A percentile compares a stretch with the other conserved stretches of the same genome.
Evolutionary conservation across 2,888 invertebrate species (phyloP).

Genomic region (Drepanosiphum platanoidis): DNA sequence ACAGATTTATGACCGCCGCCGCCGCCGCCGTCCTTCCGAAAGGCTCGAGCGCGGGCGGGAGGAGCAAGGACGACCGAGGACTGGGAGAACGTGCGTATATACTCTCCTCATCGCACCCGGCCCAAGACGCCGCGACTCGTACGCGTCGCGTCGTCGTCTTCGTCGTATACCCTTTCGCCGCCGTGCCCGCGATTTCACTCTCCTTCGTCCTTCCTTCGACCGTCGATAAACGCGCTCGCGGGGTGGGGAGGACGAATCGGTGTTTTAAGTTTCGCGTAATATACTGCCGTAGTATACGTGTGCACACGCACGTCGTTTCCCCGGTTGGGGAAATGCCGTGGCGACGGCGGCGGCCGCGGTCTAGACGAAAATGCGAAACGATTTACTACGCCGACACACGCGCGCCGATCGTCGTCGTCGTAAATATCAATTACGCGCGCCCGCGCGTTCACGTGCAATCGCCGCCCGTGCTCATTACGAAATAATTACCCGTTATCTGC

Average conservation of each 20-base stretch:
- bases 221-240: neutral
- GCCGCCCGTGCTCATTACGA: conserved; percentile 8
- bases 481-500: conserved; percentile 37
- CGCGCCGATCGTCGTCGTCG: neutral
- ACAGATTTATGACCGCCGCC: conserved; percentile 54
- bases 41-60: neutral
- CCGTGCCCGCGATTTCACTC: neutral
- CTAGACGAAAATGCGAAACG: conserved; percentile 22
- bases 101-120: neutral
- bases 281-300: neutral
- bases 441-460: neutral
- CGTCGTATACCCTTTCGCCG: neutral
- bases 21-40: conserved; percentile 26
- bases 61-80: neutral
- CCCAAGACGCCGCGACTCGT: neutral
- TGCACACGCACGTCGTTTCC: neutral
- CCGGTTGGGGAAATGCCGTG: neutral
- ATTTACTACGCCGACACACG: neutral
- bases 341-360: neutral
- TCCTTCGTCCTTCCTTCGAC: neutral
- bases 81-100: neutral
- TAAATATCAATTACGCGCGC: conserved; percentile 38
- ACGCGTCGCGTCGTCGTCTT: no score
- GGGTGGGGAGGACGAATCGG: no score
- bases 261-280: neutral